Percentiles rank a stretch among this genome's conserved stretches.
Conservation (phyloP, 1,140 invertebrate genomes). For the Rhynchophorus ferrugineus region DNA sequence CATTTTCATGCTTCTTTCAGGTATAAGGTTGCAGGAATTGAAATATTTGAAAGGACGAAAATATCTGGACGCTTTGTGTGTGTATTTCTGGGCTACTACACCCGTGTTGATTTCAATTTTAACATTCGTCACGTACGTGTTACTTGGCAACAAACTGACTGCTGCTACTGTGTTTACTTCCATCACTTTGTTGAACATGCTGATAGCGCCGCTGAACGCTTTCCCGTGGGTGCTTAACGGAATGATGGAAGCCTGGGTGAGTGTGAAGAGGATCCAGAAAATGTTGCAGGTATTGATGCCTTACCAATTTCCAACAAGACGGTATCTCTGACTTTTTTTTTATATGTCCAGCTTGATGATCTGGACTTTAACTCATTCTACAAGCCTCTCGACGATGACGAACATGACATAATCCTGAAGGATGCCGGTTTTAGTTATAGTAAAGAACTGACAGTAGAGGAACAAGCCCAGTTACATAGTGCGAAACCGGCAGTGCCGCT, state of each 20-base stretch:
- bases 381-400: conserved; percentile 16
- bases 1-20: too few relatives aligned
- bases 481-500: conserved; percentile 12
- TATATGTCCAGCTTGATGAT: conserved; percentile 50
- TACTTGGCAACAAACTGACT: conserved; percentile 71
- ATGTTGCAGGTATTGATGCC: conserved; percentile 55
- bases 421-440: conserved; percentile 43
- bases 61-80: conserved; percentile 97
- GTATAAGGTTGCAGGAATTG: conserved; percentile 62
- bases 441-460: conserved; percentile 28
- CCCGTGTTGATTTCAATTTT: conserved; percentile 89
- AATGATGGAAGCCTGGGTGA: conserved; percentile 88
- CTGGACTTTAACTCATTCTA: conserved; percentile 48
- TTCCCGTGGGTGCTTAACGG: conserved; percentile 99
- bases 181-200: conserved; percentile 90
- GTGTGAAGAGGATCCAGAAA: conserved; percentile 72
- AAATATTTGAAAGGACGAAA: conserved; percentile 76
- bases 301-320: neutral
- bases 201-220: conserved; percentile 91
- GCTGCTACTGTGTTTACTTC: conserved; percentile 91
- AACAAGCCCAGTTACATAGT: conserved; percentile 28
- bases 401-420: conserved; percentile 34
- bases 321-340: too few relatives aligned
- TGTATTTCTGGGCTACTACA: conserved; percentile 99
- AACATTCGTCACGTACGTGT: conserved; percentile 83